These are phyloP conservation scores for Lepidotrigona ventralis DNA, from an alignment of 1,140 invertebrate genomes.

Conservation along the genomic window DNA sequence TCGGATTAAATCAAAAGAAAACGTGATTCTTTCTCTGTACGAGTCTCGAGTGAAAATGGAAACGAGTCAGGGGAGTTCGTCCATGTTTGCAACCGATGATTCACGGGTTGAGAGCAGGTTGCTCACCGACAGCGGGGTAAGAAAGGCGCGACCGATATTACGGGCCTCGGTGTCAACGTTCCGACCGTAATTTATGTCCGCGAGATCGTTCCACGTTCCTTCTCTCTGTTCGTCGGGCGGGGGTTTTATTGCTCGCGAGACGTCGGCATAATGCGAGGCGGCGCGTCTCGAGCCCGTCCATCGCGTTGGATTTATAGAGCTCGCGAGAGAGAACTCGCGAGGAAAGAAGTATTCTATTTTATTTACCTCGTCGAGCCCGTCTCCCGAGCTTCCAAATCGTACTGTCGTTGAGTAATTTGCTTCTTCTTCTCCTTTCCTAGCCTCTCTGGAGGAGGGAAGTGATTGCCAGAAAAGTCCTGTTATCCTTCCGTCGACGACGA, in stretches of 20 bases:
- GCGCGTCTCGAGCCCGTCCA: constrained; percentile 36
- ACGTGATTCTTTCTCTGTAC: no score
- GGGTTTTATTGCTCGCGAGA: constrained; percentile 53
- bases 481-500: not conserved
- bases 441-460: no score
- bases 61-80: not conserved
- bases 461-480: no score
- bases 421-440: not conserved
- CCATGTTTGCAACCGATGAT: not conserved
- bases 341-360: constrained; percentile 27
- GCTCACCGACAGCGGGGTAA: not conserved
- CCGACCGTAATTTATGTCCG: constrained; percentile 51
- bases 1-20: not conserved
- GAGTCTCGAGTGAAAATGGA: no score
- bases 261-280: constrained; percentile 50
- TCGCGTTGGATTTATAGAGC: constrained; percentile 36
- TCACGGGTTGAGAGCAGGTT: not conserved
- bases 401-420: not conserved
- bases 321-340: not conserved
- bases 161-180: constrained; percentile 25
- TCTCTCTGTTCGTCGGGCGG: constrained; percentile 25
- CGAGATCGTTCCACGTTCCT: constrained; percentile 42
- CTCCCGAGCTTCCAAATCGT: not conserved
- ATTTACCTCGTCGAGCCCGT: not conserved
- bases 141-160: constrained; percentile 25